Conservation (phyloP, 2,888 invertebrate genomes). For the Elegia similella region DNA sequence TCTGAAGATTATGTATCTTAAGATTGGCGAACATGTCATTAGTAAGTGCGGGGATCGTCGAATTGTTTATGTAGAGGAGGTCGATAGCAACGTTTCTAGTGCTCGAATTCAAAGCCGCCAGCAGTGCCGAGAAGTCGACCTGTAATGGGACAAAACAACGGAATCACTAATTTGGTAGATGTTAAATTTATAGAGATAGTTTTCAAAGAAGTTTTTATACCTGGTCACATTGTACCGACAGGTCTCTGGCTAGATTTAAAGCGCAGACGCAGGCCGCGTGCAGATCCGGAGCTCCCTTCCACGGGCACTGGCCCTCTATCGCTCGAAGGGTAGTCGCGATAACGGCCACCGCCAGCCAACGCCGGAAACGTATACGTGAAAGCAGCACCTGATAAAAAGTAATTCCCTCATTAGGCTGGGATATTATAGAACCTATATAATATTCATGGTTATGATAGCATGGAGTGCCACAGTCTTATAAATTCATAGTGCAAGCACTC, state of each 20-base stretch:
- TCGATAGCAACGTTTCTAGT: constrained; percentile 87
- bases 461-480: no score
- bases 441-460: no score
- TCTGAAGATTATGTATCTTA: constrained; percentile 90
- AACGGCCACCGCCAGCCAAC: constrained; percentile 43
- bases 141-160: constrained; percentile 41
- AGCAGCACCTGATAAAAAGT: constrained; percentile 46
- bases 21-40: constrained; percentile 86
- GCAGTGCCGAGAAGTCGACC: constrained; percentile 89
- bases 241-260: constrained; percentile 90
- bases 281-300: constrained; percentile 88
- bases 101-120: constrained; percentile 87
- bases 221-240: constrained; percentile 95
- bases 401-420: background rate
- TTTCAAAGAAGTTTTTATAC: constrained; percentile 47
- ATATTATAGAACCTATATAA: no score
- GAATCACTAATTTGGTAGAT: background rate
- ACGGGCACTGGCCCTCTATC: constrained; percentile 88
- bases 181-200: background rate
- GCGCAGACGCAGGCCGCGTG: constrained; percentile 94
- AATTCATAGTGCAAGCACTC: background rate
- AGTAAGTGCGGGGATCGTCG: constrained; percentile 86
- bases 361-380: constrained; percentile 31
- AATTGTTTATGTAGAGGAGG: constrained; percentile 93
- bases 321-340: constrained; percentile 38